Evolutionary conservation across 2,888 invertebrate species (phyloP).

Genomic region (Nycteola revayana): DNA sequence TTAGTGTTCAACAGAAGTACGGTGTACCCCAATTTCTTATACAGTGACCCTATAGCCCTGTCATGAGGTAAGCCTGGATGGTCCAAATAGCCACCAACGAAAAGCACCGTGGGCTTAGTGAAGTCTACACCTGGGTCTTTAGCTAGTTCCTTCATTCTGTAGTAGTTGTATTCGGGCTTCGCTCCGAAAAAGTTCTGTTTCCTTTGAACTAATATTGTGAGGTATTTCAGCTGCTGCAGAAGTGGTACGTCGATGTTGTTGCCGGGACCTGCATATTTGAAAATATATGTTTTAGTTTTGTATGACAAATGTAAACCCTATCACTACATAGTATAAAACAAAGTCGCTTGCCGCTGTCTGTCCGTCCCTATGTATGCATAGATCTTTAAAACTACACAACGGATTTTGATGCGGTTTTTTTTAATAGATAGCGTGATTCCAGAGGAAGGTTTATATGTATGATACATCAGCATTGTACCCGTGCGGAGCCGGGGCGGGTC

Average conservation of each 20-base stretch:
- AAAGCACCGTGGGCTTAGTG: slow-evolving; percentile 50
- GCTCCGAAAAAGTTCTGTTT: slow-evolving; percentile 20
- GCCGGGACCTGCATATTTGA: slow-evolving; percentile 67
- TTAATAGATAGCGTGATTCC: too few species aligned
- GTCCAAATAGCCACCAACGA: slow-evolving; percentile 57
- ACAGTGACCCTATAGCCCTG: slow-evolving; percentile 29
- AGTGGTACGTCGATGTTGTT: slow-evolving; percentile 45
- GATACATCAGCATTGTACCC: too few species aligned
- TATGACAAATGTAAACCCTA: too few species aligned
- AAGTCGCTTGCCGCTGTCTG: too few species aligned
- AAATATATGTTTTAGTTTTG: too few species aligned
- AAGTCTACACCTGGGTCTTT: slow-evolving; percentile 43
- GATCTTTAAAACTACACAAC: too few species aligned
- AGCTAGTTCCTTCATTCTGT: slow-evolving; percentile 43
- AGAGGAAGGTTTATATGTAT: too few species aligned
- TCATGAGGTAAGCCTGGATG: slow-evolving; percentile 43
- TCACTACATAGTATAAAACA: too few species aligned
- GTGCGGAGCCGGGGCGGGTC: too few species aligned
- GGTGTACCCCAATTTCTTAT: slow-evolving; percentile 52
- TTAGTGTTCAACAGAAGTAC: slow-evolving; percentile 49
- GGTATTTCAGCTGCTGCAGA: slow-evolving; percentile 41
- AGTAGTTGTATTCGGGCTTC: slow-evolving; percentile 50
- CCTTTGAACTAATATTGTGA: slow-evolving; percentile 43
- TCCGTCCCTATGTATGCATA: too few species aligned
- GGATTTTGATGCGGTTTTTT: too few species aligned